A percentile compares a stretch with the other conserved stretches of the same genome.
phyloP scores from a whole-genome alignment of 2,888 invertebrate species.

The Chironomus riparius region DNA sequence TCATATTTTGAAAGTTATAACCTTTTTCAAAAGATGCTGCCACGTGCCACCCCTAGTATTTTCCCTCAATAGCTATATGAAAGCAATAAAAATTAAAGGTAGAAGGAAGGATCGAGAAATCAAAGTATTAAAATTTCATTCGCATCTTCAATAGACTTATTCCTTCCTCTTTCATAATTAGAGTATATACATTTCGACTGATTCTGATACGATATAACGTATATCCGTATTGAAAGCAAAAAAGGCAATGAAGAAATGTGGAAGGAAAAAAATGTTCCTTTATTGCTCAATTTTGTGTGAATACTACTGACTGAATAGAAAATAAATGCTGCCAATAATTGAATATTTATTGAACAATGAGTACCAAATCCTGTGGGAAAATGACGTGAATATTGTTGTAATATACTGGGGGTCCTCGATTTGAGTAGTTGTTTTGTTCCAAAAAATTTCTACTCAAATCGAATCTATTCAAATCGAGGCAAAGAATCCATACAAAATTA shows the following conservation, averaged over 20 bases:
- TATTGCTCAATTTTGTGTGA: neutral
- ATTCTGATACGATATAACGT: too few species aligned
- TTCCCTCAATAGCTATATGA: neutral
- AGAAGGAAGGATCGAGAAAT: neutral
- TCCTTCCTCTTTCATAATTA: neutral
- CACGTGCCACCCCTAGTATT: too few species aligned
- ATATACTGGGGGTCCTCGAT: too few species aligned
- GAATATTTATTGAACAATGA: constrained; percentile 21
- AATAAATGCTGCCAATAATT: constrained; percentile 12
- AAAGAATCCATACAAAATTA: too few species aligned
- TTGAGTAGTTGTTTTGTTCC: too few species aligned
- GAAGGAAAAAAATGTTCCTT: neutral
- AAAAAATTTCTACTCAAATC: too few species aligned
- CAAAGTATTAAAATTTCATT: neutral
- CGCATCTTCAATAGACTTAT: neutral
- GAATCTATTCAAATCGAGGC: too few species aligned
- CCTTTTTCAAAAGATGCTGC: too few species aligned
- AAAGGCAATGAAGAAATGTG: neutral
- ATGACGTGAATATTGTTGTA: constrained; percentile 2
- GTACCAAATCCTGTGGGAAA: neutral
- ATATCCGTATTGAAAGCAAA: neutral
- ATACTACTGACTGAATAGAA: neutral
- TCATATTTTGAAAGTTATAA: too few species aligned
- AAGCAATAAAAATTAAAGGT: neutral
- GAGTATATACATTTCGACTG: neutral